These are phyloP conservation scores for Sardina pilchardus DNA, from an alignment of 2,113 vertebrate genomes.

Conservation along the genomic window DNA sequence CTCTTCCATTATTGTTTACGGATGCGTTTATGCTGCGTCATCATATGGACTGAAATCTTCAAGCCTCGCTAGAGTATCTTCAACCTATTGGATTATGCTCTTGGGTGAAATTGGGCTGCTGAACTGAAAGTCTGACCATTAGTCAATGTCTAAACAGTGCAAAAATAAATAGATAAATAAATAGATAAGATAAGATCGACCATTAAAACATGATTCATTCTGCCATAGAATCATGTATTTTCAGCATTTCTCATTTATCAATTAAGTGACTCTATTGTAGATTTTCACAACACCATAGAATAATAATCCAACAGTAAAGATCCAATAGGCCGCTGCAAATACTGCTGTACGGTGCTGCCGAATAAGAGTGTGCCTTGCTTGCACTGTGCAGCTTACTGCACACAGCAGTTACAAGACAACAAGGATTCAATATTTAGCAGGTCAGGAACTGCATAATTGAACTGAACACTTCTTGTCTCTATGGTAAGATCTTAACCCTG, in stretches of 20 bases:
- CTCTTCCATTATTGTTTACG: neutral
- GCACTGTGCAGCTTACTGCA: too few species aligned
- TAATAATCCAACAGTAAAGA: neutral
- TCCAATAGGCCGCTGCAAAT: neutral
- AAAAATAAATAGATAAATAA: too few species aligned
- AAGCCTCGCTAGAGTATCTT: neutral
- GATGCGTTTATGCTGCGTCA: neutral
- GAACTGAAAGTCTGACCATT: neutral
- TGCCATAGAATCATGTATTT: neutral
- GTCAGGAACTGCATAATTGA: neutral
- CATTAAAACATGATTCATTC: neutral
- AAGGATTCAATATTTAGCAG: neutral
- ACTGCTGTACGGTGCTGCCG: neutral
- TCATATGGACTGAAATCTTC: too few species aligned
- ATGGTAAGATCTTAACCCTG: neutral
- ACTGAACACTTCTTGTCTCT: neutral
- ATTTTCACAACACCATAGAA: neutral
- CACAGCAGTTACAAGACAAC: neutral
- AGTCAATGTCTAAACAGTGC: neutral
- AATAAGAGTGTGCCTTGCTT: neutral
- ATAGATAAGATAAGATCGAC: neutral
- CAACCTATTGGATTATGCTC: neutral
- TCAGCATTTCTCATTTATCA: neutral
- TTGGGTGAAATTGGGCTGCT: neutral
- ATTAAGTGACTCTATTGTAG: neutral